Percentiles rank a stretch among this genome's conserved stretches.
Evolutionary conservation across 2,113 vertebrate species (phyloP).

Genomic region (Muntiacus muntjak): DNA sequence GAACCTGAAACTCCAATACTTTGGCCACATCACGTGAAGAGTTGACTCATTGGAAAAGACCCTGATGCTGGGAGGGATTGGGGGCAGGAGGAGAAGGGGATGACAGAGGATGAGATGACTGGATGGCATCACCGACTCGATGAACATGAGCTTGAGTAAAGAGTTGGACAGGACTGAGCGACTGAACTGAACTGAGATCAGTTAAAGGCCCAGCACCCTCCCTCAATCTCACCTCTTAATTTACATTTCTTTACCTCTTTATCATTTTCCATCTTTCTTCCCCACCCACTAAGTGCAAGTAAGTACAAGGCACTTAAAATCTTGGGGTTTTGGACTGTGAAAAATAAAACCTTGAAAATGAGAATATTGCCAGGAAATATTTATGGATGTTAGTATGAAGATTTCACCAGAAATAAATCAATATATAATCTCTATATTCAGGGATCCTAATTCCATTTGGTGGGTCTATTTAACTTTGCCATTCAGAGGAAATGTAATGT

Average conservation of each 20-base stretch:
- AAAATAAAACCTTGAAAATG: not conserved
- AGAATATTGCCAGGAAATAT: slow-evolving; percentile 45
- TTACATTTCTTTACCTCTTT: not conserved
- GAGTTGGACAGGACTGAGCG: no score
- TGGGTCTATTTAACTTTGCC: slow-evolving; percentile 58
- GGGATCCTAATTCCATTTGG: slow-evolving; percentile 56
- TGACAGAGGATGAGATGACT: no score
- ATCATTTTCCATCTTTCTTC: not conserved
- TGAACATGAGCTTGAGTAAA: no score
- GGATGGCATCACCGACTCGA: no score
- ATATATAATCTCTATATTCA: slow-evolving; percentile 57
- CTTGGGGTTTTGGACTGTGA: not conserved
- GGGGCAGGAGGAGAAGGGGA: no score
- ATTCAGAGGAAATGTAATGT: slow-evolving; percentile 60
- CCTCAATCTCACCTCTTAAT: not conserved
- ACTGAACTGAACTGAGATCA: not conserved
- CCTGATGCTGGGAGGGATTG: no score
- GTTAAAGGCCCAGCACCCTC: not conserved
- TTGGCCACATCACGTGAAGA: no score
- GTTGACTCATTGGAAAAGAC: no score
- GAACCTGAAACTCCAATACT: no score
- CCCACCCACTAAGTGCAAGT: not conserved
- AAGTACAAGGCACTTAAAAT: not conserved
- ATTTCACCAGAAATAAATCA: slow-evolving; percentile 60
- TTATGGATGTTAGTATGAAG: slow-evolving; percentile 52